Conservation (phyloP, 2,888 invertebrate genomes). For the Patella ulyssiponensis region DNA sequence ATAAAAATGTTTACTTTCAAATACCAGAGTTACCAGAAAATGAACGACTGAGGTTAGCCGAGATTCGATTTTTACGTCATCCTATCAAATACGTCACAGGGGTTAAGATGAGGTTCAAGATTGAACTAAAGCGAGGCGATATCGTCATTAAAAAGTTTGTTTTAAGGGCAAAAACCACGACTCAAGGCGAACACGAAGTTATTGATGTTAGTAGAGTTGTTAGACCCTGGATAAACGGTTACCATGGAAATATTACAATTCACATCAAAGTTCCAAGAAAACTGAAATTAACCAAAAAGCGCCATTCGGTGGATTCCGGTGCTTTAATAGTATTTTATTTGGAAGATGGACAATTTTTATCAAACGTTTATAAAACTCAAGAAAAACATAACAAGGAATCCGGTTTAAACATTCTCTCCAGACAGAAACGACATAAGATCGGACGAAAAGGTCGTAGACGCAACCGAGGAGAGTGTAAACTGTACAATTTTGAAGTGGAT, state of each 20-base stretch:
- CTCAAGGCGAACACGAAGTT: conserved; percentile 38
- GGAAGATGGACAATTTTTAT: conserved; percentile 53
- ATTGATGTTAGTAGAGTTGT: conserved; percentile 46
- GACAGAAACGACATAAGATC: conserved; percentile 25
- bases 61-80: conserved; percentile 52
- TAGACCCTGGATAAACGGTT: conserved; percentile 44
- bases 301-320: not conserved
- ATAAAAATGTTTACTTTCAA: conserved; percentile 34
- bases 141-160: conserved; percentile 32
- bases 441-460: conserved; percentile 39
- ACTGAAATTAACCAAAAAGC: conserved; percentile 18
- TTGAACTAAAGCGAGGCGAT: conserved; percentile 34
- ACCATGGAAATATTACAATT: conserved; percentile 49
- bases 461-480: conserved; percentile 50
- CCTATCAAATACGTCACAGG: conserved; percentile 18
- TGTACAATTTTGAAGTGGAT: conserved; percentile 62
- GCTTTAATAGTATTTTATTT: conserved; percentile 43
- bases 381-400: conserved; percentile 20
- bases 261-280: conserved; percentile 28
- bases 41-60: conserved; percentile 53
- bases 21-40: conserved; percentile 50
- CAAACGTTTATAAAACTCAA: conserved; percentile 43
- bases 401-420: not conserved
- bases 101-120: conserved; percentile 31
- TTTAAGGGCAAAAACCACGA: conserved; percentile 29